Base-by-base conservation (phyloP, 2,888 invertebrate species). In the Phyto melanocephala region DNA sequence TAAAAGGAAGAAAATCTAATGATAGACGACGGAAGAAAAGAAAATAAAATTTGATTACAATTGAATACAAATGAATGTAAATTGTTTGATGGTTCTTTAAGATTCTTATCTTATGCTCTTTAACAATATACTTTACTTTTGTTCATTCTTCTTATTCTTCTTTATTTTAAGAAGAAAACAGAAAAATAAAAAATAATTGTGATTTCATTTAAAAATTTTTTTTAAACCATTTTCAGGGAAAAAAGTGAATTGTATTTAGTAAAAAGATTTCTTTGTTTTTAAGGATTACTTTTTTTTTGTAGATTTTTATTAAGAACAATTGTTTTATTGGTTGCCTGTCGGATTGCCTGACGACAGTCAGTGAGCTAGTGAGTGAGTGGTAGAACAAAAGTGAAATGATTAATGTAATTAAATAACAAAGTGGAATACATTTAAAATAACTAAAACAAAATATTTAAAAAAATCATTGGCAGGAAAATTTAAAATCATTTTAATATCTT, bases 31-130 rank as follows among this genome's bases (percentile, higher is more conserved):
- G 50, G 40, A 68, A 68, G 20, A 58, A 67, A 22, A 60, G 58
- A 67, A 67, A 68, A 78, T 70, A 81, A 83, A 83, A 77, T 78
- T 80, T 80, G 80, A 85, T 84, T 80, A 85, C 85, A 85, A 84
- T 85, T 85, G 85, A 84, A 85, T 84, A 84, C 84, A 84, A 85
- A 84, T 82, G 85, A 84, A 85, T 84, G 85, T 82, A 85, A 85
- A 85, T 85, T 84, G 85, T 77, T 79, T 80, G 75, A 80, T 75
- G 84, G 78, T 81, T 81, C 81, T 72, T 77, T 62, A 81, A 72
- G 77, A 77, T 72, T 72, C 47, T 45, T 77, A 81, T 81, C 81
- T 45, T 65, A 76, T 76, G 67, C 74, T 71, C 58, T 58, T 52
- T 42, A 79, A 47, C 72, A 60, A 62, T 42, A 58, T 11, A 13